Evolutionary conservation across 2,888 invertebrate genomes (phyloP).

Genomic region (Pristionchus entomophagus): DNA sequence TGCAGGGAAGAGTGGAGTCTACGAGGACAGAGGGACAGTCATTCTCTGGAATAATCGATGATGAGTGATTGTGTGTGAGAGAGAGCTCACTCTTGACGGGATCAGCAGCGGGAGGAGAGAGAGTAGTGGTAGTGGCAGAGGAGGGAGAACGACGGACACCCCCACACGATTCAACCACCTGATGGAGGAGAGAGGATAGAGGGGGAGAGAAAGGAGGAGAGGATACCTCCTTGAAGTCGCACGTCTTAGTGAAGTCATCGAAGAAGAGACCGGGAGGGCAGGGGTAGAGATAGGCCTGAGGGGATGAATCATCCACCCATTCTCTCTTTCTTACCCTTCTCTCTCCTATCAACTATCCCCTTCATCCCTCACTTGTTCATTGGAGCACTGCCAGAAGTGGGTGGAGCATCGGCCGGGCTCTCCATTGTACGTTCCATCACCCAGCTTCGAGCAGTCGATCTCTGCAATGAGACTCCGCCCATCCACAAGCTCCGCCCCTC

Average conservation of each 20-base stretch:
- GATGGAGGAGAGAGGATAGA: neutral
- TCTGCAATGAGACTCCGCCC: slow-evolving; percentile 13
- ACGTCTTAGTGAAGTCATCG: slow-evolving; percentile 44
- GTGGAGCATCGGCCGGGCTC: slow-evolving; percentile 26
- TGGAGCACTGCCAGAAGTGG: slow-evolving; percentile 46
- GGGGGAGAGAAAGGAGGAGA: neutral
- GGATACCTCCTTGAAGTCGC: slow-evolving; percentile 46
- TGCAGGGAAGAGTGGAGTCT: slow-evolving; percentile 11
- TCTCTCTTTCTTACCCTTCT: too few relatives aligned
- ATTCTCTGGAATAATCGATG: neutral
- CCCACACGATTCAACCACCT: slow-evolving; percentile 43
- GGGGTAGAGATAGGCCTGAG: slow-evolving; percentile 34
- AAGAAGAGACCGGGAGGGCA: slow-evolving; percentile 41
- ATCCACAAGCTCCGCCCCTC: neutral
- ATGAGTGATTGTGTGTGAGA: too few relatives aligned
- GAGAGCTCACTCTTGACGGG: neutral
- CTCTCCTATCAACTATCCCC: too few relatives aligned
- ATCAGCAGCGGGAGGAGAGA: neutral
- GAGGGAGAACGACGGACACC: slow-evolving; percentile 5
- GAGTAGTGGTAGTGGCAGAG: neutral
- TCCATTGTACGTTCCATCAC: slow-evolving; percentile 46
- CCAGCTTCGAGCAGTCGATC: slow-evolving; percentile 45
- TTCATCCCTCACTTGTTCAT: neutral
- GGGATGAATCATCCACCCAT: too few relatives aligned
- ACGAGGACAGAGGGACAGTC: slow-evolving; percentile 10